Percentiles rank a stretch among this genome's conserved stretches.
These are phyloP conservation scores for Diadophis punctatus DNA, from an alignment of 2,113 vertebrate genomes.

Conservation along the genomic window DNA sequence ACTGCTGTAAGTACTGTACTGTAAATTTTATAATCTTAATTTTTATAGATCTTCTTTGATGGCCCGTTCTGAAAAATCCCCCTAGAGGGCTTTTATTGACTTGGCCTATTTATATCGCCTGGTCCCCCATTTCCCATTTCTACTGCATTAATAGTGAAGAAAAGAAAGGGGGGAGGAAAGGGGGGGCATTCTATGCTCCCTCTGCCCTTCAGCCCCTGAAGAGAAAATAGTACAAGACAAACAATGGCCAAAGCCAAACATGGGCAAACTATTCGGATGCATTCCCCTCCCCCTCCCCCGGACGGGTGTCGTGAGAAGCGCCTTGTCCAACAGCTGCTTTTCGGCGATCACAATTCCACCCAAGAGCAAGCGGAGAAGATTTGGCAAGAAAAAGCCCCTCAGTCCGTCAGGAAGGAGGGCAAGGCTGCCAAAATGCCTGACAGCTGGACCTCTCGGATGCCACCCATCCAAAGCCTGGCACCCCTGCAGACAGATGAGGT, in stretches of 20 bases:
- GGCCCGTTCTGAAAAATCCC: background rate
- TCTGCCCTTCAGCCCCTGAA: constrained; percentile 59
- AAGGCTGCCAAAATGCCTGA: background rate
- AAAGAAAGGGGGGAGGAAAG: background rate
- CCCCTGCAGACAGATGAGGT: background rate
- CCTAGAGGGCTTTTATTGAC: background rate
- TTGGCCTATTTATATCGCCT: background rate
- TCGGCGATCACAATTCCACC: constrained; percentile 35
- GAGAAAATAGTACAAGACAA: constrained; percentile 68
- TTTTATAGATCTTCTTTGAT: background rate
- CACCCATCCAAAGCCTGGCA: background rate
- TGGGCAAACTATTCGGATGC: constrained; percentile 76
- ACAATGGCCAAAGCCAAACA: constrained; percentile 71
- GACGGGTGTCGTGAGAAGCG: constrained; percentile 63
- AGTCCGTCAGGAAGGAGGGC: background rate
- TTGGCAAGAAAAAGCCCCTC: background rate
- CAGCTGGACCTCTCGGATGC: constrained; percentile 20
- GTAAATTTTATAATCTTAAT: background rate
- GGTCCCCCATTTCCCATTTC: background rate
- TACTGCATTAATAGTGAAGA: constrained; percentile 23
- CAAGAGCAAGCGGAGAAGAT: constrained; percentile 46
- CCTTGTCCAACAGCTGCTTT: constrained; percentile 67
- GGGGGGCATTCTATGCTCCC: constrained; percentile 39
- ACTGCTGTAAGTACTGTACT: background rate
- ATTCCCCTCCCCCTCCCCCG: constrained; percentile 36